Percentiles rank a stretch among this genome's conserved stretches.
phyloP scores from a whole-genome alignment of 1,140 invertebrate genomes.

The Radopholus similis region DNA sequence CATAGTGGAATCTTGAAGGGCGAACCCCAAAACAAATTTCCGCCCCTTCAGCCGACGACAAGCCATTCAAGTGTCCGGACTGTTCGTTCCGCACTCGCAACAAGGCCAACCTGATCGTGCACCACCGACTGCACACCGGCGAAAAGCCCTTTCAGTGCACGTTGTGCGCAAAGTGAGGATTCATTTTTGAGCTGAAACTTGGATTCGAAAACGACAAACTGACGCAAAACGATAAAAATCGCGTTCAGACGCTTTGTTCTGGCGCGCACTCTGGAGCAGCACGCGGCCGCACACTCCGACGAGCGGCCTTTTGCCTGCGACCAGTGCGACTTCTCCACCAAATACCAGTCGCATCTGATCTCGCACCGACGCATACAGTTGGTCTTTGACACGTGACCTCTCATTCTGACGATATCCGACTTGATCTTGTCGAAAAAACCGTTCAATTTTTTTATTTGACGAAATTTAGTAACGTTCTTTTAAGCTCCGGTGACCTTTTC shows the following conservation, averaged over 20 bases:
- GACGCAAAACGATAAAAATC: too few relatives aligned
- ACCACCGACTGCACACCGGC: constrained; percentile 63
- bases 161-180: constrained; percentile 65
- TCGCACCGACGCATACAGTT: constrained; percentile 68
- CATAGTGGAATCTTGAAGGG: constrained; percentile 59
- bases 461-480: too few relatives aligned
- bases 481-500: constrained; percentile 66
- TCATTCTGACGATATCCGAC: not conserved
- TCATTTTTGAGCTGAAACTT: constrained; percentile 63
- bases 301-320: constrained; percentile 63
- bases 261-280: constrained; percentile 1
- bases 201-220: not conserved
- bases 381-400: not conserved
- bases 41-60: constrained; percentile 61
- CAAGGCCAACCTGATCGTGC: constrained; percentile 63
- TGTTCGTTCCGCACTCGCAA: constrained; percentile 63
- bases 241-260: constrained; percentile 3
- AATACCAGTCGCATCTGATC: constrained; percentile 70
- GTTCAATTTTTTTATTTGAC: not conserved
- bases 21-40: constrained; percentile 14
- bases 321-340: constrained; percentile 69
- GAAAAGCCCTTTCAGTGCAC: constrained; percentile 61
- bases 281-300: constrained; percentile 8
- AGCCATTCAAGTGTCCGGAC: constrained; percentile 63
- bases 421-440: not conserved